phyloP scores from a whole-genome alignment of 1,140 invertebrate species.

The Nautilus pompilius region DNA sequence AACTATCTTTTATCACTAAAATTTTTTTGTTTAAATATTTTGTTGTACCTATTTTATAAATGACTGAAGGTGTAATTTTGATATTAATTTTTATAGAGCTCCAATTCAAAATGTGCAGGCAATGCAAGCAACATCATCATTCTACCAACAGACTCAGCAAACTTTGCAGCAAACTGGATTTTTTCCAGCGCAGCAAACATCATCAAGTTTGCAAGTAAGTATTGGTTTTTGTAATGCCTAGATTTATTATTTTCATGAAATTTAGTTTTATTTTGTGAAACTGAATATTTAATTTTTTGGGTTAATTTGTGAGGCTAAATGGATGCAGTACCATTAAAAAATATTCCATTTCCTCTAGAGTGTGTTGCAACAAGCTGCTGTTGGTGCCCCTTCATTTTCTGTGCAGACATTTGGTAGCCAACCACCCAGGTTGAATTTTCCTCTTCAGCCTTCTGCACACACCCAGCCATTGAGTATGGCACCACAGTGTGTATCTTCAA shows the following conservation, averaged over 20 bases:
- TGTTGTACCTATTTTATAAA: no score
- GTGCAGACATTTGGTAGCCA: slow-evolving; percentile 32
- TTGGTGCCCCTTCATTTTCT: slow-evolving; percentile 15
- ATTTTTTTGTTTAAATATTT: no score
- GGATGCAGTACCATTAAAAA: no score
- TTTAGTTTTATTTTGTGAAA: no score
- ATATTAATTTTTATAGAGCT: slow-evolving; percentile 13
- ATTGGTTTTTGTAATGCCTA: no score
- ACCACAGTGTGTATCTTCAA: slow-evolving; percentile 9
- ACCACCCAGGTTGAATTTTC: slow-evolving; percentile 28
- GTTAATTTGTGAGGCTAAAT: no score
- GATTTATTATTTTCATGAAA: no score
- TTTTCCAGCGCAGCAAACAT: slow-evolving; percentile 38
- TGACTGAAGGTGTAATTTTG: no score
- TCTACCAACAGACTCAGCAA: slow-evolving; percentile 39
- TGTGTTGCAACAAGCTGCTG: slow-evolving; percentile 28
- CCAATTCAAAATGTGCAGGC: slow-evolving; percentile 33
- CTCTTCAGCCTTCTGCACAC: slow-evolving; percentile 28
- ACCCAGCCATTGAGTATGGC: slow-evolving; percentile 19
- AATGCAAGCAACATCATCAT: slow-evolving; percentile 32
- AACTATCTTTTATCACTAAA: no score
- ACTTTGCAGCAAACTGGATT: slow-evolving; percentile 40
- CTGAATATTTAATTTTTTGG: no score
- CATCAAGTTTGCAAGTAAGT: slow-evolving; percentile 34
- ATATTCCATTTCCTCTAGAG: slow-evolving; percentile 28